phyloP scores from a whole-genome alignment of 2,888 invertebrate genomes.

The Plagiodera versicolora region DNA sequence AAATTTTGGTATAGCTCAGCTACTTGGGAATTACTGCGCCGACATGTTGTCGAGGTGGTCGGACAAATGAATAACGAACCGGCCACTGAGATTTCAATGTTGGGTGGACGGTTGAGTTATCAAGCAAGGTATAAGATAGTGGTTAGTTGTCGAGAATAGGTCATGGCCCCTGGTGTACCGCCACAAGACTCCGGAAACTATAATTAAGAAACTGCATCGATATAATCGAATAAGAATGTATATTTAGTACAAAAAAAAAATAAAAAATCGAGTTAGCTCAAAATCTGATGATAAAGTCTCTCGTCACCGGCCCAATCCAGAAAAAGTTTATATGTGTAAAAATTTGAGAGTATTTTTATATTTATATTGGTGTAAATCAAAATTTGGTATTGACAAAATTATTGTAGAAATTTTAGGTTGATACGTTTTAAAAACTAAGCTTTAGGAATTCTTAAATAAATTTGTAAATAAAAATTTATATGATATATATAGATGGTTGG shows the following conservation, averaged over 20 bases:
- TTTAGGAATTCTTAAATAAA: slow-evolving; percentile 71
- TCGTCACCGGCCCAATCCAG: slow-evolving; percentile 41
- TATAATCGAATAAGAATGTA: slow-evolving; percentile 58
- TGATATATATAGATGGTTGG: slow-evolving; percentile 61
- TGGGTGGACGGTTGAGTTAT: slow-evolving; percentile 41
- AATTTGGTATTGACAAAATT: slow-evolving; percentile 58
- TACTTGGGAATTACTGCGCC: slow-evolving; percentile 19
- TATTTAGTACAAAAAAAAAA: slow-evolving; percentile 53
- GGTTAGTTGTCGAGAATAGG: slow-evolving; percentile 53
- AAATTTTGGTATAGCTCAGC: slow-evolving; percentile 44
- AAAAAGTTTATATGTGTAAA: slow-evolving; percentile 57
- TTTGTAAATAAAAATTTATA: slow-evolving; percentile 71
- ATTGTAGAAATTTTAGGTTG: slow-evolving; percentile 57
- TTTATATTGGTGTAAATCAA: slow-evolving; percentile 60
- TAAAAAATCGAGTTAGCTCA: slow-evolving; percentile 57
- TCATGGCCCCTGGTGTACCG: slow-evolving; percentile 55
- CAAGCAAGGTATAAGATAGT: slow-evolving; percentile 42
- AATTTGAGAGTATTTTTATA: slow-evolving; percentile 59
- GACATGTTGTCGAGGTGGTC: background rate
- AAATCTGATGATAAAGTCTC: slow-evolving; percentile 53
- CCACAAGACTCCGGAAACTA: slow-evolving; percentile 51
- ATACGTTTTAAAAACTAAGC: slow-evolving; percentile 60
- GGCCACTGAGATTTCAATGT: slow-evolving; percentile 12
- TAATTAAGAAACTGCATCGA: slow-evolving; percentile 56
- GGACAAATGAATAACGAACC: no score